Conservation (phyloP, 2,888 invertebrate species). For the Lithophane leautieri region DNA sequence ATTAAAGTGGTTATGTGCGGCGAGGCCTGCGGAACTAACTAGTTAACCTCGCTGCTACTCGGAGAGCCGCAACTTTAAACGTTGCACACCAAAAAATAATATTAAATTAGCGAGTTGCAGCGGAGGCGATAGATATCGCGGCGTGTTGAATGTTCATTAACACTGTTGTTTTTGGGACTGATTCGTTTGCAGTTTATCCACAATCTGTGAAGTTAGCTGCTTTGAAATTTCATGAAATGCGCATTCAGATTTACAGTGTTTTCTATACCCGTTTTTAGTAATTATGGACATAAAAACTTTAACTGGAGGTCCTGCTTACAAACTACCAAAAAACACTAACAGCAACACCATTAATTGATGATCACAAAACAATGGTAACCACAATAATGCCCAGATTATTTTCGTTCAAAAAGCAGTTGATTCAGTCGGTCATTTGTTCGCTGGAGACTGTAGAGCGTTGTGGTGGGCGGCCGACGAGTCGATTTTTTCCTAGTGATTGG, state of each 20-base stretch:
- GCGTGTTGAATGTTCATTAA: slow-evolving; percentile 67
- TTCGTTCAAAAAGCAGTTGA: slow-evolving; percentile 37
- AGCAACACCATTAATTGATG: background rate
- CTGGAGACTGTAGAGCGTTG: slow-evolving; percentile 20
- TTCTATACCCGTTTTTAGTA: background rate
- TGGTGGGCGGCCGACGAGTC: slow-evolving; percentile 58
- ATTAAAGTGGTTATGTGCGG: slow-evolving; percentile 83
- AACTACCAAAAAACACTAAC: background rate
- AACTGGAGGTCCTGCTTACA: background rate
- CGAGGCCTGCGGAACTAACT: slow-evolving; percentile 82
- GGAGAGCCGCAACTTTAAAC: slow-evolving; percentile 72
- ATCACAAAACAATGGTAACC: slow-evolving; percentile 16
- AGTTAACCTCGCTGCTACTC: slow-evolving; percentile 82
- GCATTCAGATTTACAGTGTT: slow-evolving; percentile 1
- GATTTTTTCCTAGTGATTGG: slow-evolving; percentile 83
- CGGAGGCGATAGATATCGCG: slow-evolving; percentile 67
- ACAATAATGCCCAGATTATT: slow-evolving; percentile 38
- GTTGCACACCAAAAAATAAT: slow-evolving; percentile 80
- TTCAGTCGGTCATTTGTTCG: slow-evolving; percentile 58
- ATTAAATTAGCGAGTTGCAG: slow-evolving; percentile 81
- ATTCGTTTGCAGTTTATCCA: slow-evolving; percentile 44
- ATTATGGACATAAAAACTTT: background rate
- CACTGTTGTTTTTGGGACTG: slow-evolving; percentile 43
- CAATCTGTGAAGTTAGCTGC: slow-evolving; percentile 6
- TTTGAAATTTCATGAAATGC: background rate